These are phyloP conservation scores for Pavo muticus DNA, from an alignment of 2,113 vertebrate species.

Conservation along the genomic window DNA sequence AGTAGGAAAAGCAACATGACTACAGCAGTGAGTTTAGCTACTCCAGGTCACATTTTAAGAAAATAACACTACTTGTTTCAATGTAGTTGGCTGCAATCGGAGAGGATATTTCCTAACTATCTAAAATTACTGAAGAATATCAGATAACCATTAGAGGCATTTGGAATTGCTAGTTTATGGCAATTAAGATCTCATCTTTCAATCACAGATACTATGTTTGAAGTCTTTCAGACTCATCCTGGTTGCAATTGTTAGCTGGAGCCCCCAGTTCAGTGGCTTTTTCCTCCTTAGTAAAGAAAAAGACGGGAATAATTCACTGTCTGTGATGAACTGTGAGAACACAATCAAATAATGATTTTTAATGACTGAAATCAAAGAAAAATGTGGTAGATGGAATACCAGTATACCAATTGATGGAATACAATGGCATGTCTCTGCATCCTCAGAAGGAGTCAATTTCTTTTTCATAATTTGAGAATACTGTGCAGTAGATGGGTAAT, in stretches of 20 bases:
- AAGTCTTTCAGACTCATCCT: background rate
- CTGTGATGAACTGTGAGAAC: background rate
- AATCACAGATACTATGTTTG: constrained; percentile 14
- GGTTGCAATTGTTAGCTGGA: background rate
- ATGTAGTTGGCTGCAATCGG: background rate
- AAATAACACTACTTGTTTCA: background rate
- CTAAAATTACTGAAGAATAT: constrained; percentile 29
- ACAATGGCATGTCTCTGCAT: background rate
- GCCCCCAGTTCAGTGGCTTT: background rate
- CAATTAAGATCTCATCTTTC: constrained; percentile 52
- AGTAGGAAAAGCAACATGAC: background rate
- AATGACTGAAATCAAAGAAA: background rate
- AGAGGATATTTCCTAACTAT: background rate
- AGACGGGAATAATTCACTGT: background rate
- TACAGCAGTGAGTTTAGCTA: background rate
- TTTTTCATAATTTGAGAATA: background rate
- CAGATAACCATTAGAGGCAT: background rate
- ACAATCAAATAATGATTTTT: background rate
- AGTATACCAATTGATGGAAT: background rate
- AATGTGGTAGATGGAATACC: background rate
- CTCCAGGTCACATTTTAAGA: background rate
- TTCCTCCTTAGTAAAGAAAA: background rate
- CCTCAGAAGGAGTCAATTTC: background rate
- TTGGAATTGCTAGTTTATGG: constrained; percentile 38
- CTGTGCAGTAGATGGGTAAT: background rate